Evolutionary conservation across 2,888 invertebrate genomes (phyloP).

Genomic region (Ornithoptera priamus): DNA sequence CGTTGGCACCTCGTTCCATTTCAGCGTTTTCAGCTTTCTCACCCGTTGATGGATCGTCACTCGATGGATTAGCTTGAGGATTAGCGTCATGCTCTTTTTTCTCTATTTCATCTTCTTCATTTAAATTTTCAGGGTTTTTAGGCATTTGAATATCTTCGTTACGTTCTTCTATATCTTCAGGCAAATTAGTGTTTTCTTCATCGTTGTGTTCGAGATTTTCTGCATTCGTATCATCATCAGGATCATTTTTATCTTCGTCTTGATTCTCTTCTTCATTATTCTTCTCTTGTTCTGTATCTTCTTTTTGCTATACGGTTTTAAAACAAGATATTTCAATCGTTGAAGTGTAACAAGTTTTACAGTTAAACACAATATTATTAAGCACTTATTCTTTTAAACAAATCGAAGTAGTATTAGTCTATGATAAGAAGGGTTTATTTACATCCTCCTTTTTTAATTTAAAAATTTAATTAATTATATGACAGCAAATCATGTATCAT

Average conservation of each 20-base stretch:
- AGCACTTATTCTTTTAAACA: too few species aligned
- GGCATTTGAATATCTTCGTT: constrained; percentile 59
- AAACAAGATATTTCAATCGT: constrained; percentile 23
- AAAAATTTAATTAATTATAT: constrained; percentile 4
- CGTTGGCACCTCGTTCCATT: constrained; percentile 67
- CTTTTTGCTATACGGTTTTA: constrained; percentile 39
- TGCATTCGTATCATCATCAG: constrained; percentile 47
- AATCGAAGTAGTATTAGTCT: too few species aligned
- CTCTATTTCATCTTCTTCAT: constrained; percentile 65
- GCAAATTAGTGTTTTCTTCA: constrained; percentile 48
- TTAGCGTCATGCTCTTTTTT: constrained; percentile 71
- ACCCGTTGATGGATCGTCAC: constrained; percentile 69
- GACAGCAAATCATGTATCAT: constrained; percentile 16
- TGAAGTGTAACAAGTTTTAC: too few species aligned
- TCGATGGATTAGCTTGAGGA: constrained; percentile 74
- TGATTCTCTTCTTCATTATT: constrained; percentile 77
- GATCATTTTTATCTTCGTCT: constrained; percentile 36
- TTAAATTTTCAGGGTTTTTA: constrained; percentile 64
- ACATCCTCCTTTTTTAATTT: too few species aligned
- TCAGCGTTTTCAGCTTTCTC: constrained; percentile 75
- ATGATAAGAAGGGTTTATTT: too few species aligned
- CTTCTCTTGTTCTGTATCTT: constrained; percentile 42
- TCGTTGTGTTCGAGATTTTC: constrained; percentile 50
- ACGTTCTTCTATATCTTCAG: constrained; percentile 44
- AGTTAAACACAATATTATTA: too few species aligned